These are phyloP conservation scores for Dromius quadrimaculatus DNA, from an alignment of 2,888 invertebrate genomes.

Conservation along the genomic window DNA sequence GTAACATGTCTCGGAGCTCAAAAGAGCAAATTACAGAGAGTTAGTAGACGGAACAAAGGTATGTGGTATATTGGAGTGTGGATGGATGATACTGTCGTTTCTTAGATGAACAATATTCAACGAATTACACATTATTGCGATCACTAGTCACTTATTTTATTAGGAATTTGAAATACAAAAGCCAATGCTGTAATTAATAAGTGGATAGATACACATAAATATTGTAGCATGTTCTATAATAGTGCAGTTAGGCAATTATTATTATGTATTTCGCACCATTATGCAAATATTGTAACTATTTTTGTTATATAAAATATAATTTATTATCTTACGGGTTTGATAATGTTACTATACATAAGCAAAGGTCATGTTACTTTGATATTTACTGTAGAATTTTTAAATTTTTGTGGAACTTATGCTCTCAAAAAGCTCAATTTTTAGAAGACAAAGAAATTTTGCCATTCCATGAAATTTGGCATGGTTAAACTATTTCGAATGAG, in stretches of 20 bases:
- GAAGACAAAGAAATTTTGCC: too few species aligned
- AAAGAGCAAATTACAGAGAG: constrained; percentile 34
- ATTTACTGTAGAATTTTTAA: too few species aligned
- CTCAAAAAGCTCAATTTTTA: too few species aligned
- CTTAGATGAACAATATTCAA: not conserved
- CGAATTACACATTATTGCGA: constrained; percentile 31
- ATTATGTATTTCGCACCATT: constrained; percentile 23
- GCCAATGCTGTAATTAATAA: constrained; percentile 18
- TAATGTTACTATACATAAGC: too few species aligned
- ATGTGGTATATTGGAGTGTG: constrained; percentile 7
- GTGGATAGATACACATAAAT: constrained; percentile 9
- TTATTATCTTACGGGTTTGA: too few species aligned
- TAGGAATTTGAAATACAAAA: constrained; percentile 37
- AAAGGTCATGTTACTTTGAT: too few species aligned
- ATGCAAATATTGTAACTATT: constrained; percentile 48
- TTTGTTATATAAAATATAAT: too few species aligned
- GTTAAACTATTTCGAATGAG: too few species aligned
- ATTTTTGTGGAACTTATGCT: too few species aligned
- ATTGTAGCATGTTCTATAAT: not conserved
- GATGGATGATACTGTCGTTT: constrained; percentile 14
- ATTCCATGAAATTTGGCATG: too few species aligned
- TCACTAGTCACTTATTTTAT: constrained; percentile 38
- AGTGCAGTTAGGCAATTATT: not conserved
- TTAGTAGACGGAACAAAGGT: constrained; percentile 35
- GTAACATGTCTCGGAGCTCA: not conserved